A percentile compares a stretch with the other conserved stretches of the same genome.
Evolutionary conservation across 2,797 vertebrate species (phyloP).

Genomic region (Triplophysa bombifrons): DNA sequence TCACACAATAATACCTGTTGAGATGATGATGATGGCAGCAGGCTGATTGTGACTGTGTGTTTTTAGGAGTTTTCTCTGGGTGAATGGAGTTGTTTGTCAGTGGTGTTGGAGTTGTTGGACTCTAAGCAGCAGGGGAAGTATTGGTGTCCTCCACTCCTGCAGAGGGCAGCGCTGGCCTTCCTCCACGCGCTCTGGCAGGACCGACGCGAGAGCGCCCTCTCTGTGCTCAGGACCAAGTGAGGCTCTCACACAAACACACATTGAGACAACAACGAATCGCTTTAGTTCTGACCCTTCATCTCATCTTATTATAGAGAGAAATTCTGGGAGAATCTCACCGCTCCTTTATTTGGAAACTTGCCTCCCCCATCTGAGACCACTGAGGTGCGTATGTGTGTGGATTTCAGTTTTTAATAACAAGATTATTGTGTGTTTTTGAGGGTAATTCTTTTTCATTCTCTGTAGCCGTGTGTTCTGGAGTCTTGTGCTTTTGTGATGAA

Average conservation of each 20-base stretch:
- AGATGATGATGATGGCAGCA: background rate
- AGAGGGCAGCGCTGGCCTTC: constrained; percentile 91
- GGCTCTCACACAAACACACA: constrained; percentile 46
- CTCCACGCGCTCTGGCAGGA: constrained; percentile 98
- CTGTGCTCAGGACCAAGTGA: constrained; percentile 92
- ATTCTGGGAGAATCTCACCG: constrained; percentile 96
- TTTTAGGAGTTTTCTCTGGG: constrained; percentile 91
- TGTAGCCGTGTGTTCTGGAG: constrained; percentile 92
- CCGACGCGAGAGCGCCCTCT: constrained; percentile 93
- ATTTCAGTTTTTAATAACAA: background rate
- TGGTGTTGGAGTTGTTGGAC: constrained; percentile 91
- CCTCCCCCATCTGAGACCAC: constrained; percentile 87
- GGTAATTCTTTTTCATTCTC: background rate
- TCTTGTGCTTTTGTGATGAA: constrained; percentile 98
- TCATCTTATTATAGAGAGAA: constrained; percentile 78
- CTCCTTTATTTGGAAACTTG: constrained; percentile 89
- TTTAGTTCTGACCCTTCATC: background rate
- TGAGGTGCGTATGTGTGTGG: constrained; percentile 79
- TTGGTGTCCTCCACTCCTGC: constrained; percentile 93
- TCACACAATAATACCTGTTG: background rate
- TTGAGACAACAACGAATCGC: too few relatives aligned
- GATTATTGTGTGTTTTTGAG: background rate
- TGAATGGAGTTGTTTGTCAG: constrained; percentile 94
- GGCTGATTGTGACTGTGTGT: constrained; percentile 9
- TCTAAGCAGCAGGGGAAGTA: constrained; percentile 89